Base-by-base conservation (phyloP, 2,797 vertebrate genomes). In the Microctenopoma stevenorrisi region DNA sequence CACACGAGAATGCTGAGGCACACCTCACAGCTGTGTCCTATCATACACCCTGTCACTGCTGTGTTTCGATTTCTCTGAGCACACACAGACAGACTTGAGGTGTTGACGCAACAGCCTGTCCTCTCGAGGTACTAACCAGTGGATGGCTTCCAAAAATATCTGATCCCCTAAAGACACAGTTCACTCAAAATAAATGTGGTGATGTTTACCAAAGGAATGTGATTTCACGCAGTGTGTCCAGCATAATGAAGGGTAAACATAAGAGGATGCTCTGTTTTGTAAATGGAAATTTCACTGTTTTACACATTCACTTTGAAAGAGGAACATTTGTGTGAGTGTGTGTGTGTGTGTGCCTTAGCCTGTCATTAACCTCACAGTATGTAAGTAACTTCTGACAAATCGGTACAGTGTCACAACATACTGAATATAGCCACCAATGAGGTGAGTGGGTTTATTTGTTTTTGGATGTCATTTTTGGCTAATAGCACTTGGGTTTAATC, bases 341-440 rank as follows among this genome's bases (percentile, higher is more conserved):
- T 66, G 22, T 30, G 40, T 57, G 37, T 48, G 37, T 15, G 22
- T 74, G 80, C 66, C 76, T 74, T 67, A 79, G 60, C 43, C 72
- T 59, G 62, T 79, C 68, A 89, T 89, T 89, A 89, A 80, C 77
- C 72, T 83, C 83, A 64, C 64, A 74, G 77, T 67, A 25, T 72
- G 63, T 37, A 62, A 78, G 86, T 72, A 30, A 43, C 51, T 52
- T 18, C 63, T 38, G 14, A 57, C 51, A 84, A 78, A 68, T 53
- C 9, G 16, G 44, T 2, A 33, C 40, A 28, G 10, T 42, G 4
- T 10, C 37, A 33, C 3, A 38, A 16, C 42, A 44, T 16, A 46
- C 47, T 73, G 22, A 48, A 55, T 47, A 6, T 33, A 10, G 40
- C 14, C 37, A 13, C 37, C 49, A 40, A 50, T 18, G 10, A 52